These are phyloP conservation scores for Furnarius figulus DNA, from an alignment of 2,113 vertebrate genomes.

Conservation along the genomic window DNA sequence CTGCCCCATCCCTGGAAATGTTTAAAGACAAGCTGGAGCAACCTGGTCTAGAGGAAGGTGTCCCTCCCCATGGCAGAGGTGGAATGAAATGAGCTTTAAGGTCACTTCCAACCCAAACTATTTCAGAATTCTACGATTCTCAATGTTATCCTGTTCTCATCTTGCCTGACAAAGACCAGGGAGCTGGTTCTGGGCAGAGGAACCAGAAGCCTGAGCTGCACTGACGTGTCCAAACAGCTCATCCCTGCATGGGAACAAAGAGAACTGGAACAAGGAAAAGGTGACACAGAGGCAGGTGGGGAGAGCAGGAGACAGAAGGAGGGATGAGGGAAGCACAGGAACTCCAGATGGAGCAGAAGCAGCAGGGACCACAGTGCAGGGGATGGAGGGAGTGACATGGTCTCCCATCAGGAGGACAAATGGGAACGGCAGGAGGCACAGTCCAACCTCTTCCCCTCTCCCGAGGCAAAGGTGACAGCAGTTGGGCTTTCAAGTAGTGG, in stretches of 20 bases:
- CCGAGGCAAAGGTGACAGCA: conserved; percentile 27
- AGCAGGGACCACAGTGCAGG: rapidly evolving
- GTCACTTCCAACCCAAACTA: not conserved
- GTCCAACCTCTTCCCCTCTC: not conserved
- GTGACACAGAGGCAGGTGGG: not conserved
- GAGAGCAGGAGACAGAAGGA: not conserved
- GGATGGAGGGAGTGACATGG: not conserved
- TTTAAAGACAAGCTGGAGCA: not conserved
- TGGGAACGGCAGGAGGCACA: not conserved
- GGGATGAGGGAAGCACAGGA: not conserved
- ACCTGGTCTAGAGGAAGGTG: rapidly evolving
- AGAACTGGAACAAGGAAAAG: not conserved
- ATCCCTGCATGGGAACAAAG: rapidly evolving
- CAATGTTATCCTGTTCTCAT: too few relatives aligned
- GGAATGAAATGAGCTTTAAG: not conserved
- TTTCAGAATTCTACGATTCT: not conserved
- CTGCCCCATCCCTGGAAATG: not conserved
- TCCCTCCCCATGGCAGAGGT: not conserved
- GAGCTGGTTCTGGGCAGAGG: not conserved
- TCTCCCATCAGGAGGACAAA: not conserved
- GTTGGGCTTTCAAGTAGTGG: not conserved
- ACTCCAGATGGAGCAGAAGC: not conserved
- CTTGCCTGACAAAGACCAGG: rapidly evolving
- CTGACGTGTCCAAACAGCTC: rapidly evolving
- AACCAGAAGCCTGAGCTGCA: rapidly evolving